These are phyloP conservation scores for Tachina lurida DNA, from an alignment of 2,888 invertebrate genomes.

Conservation along the genomic window DNA sequence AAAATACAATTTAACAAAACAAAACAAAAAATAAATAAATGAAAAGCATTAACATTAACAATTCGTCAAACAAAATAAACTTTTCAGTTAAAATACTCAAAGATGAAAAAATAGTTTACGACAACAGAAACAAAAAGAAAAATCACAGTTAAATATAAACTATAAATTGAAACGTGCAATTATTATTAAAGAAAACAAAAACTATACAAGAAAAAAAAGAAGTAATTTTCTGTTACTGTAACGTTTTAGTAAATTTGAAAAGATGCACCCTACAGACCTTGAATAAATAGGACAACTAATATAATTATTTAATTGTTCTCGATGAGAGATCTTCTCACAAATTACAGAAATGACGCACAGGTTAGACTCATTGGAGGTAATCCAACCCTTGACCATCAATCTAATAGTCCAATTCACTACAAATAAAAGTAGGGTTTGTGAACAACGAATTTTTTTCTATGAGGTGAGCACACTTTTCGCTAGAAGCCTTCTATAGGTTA, in stretches of 20 bases:
- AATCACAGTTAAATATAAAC: slow-evolving; percentile 54
- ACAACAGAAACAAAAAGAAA: slow-evolving; percentile 17
- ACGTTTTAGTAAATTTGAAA: slow-evolving; percentile 46
- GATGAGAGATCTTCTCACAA: too few species aligned
- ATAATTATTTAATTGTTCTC: too few species aligned
- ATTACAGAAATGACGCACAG: too few species aligned
- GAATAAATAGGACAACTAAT: too few species aligned
- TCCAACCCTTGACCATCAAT: too few species aligned
- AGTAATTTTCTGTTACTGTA: slow-evolving; percentile 58
- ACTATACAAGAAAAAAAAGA: slow-evolving; percentile 18
- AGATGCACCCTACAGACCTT: not conserved
- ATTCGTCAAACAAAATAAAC: slow-evolving; percentile 49
- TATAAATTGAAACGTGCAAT: slow-evolving; percentile 67
- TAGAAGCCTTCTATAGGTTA: too few species aligned
- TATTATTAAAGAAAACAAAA: slow-evolving; percentile 52
- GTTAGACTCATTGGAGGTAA: too few species aligned
- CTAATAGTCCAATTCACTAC: too few species aligned
- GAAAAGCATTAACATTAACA: slow-evolving; percentile 35
- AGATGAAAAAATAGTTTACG: slow-evolving; percentile 27
- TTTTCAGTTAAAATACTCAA: slow-evolving; percentile 39
- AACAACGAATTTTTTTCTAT: too few species aligned
- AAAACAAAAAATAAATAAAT: too few species aligned
- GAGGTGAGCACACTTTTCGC: too few species aligned
- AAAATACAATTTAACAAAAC: slow-evolving; percentile 20
- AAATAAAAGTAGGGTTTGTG: too few species aligned